Evolutionary conservation across 2,113 vertebrate genomes (phyloP).

Genomic region (Microcebus griseorufus): DNA sequence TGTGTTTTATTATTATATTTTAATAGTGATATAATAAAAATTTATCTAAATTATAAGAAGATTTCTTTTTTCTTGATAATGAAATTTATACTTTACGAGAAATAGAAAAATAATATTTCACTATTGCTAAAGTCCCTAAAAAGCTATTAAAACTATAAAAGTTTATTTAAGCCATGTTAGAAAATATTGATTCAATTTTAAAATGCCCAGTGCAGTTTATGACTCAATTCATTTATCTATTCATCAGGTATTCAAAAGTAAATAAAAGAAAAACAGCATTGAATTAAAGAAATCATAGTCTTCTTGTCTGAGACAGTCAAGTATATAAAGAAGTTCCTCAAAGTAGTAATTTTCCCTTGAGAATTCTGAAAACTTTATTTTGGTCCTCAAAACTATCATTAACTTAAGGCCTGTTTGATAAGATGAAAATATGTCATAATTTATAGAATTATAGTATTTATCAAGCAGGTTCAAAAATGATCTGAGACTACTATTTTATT

Average conservation of each 20-base stretch:
- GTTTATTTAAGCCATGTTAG: not conserved
- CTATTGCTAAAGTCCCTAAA: not conserved
- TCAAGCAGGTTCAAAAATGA: not conserved
- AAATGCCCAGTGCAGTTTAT: not conserved
- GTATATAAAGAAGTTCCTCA: too few relatives aligned
- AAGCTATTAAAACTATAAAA: not conserved
- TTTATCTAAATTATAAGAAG: not conserved
- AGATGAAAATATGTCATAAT: not conserved
- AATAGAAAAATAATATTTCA: not conserved
- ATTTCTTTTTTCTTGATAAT: not conserved
- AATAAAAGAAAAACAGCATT: not conserved
- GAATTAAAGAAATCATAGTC: not conserved
- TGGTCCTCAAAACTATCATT: not conserved
- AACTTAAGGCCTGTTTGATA: not conserved
- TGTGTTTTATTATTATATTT: not conserved
- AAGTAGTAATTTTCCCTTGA: not conserved
- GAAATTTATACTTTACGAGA: not conserved
- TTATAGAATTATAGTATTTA: not conserved
- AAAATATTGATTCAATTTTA: not conserved
- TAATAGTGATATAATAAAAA: not conserved
- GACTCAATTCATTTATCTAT: not conserved
- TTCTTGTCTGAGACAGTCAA: not conserved
- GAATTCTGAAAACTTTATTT: not conserved
- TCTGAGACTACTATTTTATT: not conserved
- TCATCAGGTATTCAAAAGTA: not conserved